Evolutionary conservation across 2,888 invertebrate species (phyloP), one percentile per base, ranked within the genome.

Genomic region (Lagria hirta): DNA sequence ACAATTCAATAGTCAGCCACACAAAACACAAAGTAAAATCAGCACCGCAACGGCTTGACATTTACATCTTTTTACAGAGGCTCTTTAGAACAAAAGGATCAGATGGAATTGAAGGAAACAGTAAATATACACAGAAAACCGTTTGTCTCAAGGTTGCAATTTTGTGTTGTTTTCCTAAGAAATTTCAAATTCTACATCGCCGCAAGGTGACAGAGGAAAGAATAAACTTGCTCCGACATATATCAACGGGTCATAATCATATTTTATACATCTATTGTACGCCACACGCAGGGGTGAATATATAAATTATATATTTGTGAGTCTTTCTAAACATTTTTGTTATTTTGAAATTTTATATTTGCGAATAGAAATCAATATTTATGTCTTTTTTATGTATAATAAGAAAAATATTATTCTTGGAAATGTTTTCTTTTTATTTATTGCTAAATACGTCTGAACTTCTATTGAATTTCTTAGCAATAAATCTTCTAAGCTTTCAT

Each of bases 221-320:
- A 38, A 43, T 43, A 43, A 46, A 43, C 49, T 33, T 21, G 18
- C 35, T 23, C 34, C 44, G 40, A 55, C 50, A 54, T 52, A 51
- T 49, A 56, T 59, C 59, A 57, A 53, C 51, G 52, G 52, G 48
- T 51, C 47, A 52, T 54, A 55, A 52, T 54, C 51, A 56, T 57
- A 57, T 51, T 55, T 57, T 52, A 54, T 55, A 55, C 53, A 54
- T 55, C 52, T 40, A 55, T 57, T 54, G 52, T 57, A 42, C 44
- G 50, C 47, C 50, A 51, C 36, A 30, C 37, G 28, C 52, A 53
- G 54, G 56, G 55, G 55, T 59, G 58, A 53, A 58, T 57, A 57
- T 54, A 55, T 60, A 60, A 60, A 58, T 60, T 57, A 57, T 57
- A 55, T 55, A 57, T 54, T 43, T 45, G 38, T 43, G 42, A 43